Base-by-base conservation (phyloP, 2,113 vertebrate species). In the Sturnira hondurensis region DNA sequence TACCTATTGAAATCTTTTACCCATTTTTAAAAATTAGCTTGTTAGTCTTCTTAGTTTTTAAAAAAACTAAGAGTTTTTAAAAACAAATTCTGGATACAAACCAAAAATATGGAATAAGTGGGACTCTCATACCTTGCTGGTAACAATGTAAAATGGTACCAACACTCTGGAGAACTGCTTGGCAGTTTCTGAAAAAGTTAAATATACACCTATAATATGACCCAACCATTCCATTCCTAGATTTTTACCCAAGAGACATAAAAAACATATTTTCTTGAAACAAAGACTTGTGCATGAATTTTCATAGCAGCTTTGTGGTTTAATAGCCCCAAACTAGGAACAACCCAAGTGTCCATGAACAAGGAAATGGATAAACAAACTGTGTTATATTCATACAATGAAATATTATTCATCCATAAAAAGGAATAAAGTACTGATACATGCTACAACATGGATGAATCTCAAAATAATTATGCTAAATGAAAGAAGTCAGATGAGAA, bases 401-500 rank as follows among this genome's bases (percentile, higher is more conserved):
- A n/a, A 74, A 71, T 58, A 45, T 24, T 26, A 70, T 33, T 84
- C 10, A 5, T 20, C 7, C 5, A 24, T 17, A 54, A 58, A 95
- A 61, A 95, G 45, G 52, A 91, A 71, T 38, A 8, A 36, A 24
- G 10, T 58, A 45, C 36, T 65, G 50, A 65, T 61, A 73, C 1
- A 71, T 7, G 45, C 15, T 58, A 36, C 22, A 78, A 88, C 26
- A 83, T 22, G 6, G 15, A 38, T 63, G 36, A 95, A 81, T 92
- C 61, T 94, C 73, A 86, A 85, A 89, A 94, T 63, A 84, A 90
- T 56, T 47, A 65, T n/a, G 7, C 84, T 81, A 38, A 92, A 7
- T 73, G 22, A 67, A 95, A 94, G n/a, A 92, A 94, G n/a, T 7
- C 77, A 83, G 22, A 86, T 26, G 74, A 65, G n/a, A 81, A 76